Percentiles rank a stretch among this genome's conserved stretches.
phyloP scores from a whole-genome alignment of 2,113 vertebrate species.

The Corythaeola cristata region DNA sequence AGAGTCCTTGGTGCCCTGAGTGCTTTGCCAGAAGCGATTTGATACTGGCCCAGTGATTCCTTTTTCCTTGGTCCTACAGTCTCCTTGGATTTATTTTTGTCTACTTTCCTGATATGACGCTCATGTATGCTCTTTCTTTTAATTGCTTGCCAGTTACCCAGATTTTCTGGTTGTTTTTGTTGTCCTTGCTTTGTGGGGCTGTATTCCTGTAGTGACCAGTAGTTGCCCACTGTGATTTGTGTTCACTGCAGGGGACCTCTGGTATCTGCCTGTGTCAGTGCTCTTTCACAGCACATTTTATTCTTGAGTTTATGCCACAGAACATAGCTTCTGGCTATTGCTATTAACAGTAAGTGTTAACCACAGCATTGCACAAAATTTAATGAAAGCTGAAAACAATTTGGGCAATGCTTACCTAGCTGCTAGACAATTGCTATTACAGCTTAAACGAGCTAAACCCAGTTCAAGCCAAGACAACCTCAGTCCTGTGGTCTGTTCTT shows the following conservation, averaged over 20 bases:
- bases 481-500: neutral
- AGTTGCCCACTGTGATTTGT: neutral
- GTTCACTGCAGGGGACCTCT: neutral
- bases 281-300: neutral
- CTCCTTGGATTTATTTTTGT: neutral
- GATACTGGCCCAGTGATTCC: neutral
- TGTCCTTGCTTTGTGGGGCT: neutral
- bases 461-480: neutral
- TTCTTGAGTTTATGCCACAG: neutral
- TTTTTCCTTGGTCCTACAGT: neutral
- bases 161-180: neutral
- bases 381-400: neutral
- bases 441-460: neutral
- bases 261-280: neutral
- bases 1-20: neutral
- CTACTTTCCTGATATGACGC: rapidly evolving
- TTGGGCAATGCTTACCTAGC: neutral
- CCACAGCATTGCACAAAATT: neutral
- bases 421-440: neutral
- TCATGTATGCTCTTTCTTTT: neutral
- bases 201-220: neutral
- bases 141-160: neutral
- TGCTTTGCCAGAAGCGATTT: neutral
- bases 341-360: neutral
- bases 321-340: neutral